phyloP scores from a whole-genome alignment of 2,888 invertebrate species.

The Megastigmus dorsalis region DNA sequence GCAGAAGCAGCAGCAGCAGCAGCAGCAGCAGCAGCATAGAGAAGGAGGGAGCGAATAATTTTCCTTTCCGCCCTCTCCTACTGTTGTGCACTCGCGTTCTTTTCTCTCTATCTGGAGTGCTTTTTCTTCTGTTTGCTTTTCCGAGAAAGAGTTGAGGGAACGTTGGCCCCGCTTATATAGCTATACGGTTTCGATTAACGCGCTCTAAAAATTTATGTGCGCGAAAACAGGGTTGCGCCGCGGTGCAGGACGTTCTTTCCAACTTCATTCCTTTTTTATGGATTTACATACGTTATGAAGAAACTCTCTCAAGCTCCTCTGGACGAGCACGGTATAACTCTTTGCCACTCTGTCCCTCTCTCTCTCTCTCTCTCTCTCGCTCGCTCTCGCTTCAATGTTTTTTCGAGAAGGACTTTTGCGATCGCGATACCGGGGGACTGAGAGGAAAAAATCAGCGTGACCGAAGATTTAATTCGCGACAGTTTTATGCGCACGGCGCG shows the following conservation, averaged over 20 bases:
- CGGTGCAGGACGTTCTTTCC: not conserved
- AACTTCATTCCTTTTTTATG: not conserved
- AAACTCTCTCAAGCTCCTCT: not conserved
- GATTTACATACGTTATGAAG: no score
- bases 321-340: no score
- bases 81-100: not conserved
- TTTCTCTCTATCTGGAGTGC: no score
- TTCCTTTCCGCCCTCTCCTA: not conserved
- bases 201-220: not conserved
- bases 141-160: no score
- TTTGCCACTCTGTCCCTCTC: not conserved
- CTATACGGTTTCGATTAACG: not conserved
- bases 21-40: no score
- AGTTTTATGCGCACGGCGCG: not conserved
- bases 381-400: not conserved
- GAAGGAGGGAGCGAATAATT: conserved; percentile 4
- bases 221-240: not conserved
- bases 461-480: not conserved
- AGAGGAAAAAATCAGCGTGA: no score
- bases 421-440: no score
- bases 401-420: conserved; percentile 4
- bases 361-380: not conserved
- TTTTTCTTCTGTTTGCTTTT: no score
- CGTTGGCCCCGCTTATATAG: not conserved
- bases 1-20: no score